Conservation (phyloP, 2,113 vertebrate genomes). For the Gavia stellata region DNA sequence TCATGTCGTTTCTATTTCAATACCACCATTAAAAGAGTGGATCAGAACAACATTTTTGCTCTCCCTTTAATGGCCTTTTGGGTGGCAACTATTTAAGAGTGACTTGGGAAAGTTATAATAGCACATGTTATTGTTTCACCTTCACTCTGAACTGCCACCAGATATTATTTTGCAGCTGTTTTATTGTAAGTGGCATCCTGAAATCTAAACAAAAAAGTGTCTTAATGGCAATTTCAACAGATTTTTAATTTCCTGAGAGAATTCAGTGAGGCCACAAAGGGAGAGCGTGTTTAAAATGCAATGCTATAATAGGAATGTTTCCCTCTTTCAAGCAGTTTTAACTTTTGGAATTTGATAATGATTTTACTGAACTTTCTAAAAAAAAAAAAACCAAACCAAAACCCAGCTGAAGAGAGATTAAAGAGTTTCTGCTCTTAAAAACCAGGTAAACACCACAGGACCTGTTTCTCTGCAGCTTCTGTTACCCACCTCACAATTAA, state of each 20-base stretch:
- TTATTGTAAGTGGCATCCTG: constrained; percentile 29
- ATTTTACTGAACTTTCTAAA: constrained; percentile 1
- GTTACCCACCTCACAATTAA: background rate
- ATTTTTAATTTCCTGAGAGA: constrained; percentile 55
- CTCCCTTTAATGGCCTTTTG: background rate
- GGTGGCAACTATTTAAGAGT: background rate
- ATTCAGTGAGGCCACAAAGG: background rate
- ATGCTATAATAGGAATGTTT: background rate
- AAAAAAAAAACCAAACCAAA: background rate
- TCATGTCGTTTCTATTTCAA: background rate
- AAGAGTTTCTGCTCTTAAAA: background rate
- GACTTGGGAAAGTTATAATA: constrained; percentile 6
- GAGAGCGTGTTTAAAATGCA: background rate
- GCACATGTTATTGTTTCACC: background rate
- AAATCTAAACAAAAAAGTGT: background rate
- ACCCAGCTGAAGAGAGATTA: background rate
- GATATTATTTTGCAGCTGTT: constrained; percentile 45
- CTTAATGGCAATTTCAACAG: constrained; percentile 34
- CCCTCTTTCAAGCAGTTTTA: background rate
- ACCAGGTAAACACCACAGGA: background rate
- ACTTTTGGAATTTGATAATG: background rate
- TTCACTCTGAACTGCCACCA: constrained; percentile 17
- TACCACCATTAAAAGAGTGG: background rate
- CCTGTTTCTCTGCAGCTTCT: background rate
- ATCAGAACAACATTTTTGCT: background rate